Evolutionary conservation across 2,113 vertebrate genomes (phyloP).

Genomic region (Datnioides undecimradiatus): DNA sequence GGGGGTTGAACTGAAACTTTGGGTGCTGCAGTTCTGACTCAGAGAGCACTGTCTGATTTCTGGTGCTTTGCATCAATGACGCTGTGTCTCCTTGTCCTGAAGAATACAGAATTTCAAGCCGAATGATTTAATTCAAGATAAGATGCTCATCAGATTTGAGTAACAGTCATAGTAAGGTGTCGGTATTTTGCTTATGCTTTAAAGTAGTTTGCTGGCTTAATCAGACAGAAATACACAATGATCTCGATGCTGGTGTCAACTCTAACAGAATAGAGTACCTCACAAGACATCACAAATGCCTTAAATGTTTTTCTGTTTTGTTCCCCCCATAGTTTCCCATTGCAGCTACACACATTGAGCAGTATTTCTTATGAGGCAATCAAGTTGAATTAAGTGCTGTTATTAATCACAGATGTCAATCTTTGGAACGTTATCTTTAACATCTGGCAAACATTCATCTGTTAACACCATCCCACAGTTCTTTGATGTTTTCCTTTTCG

Average conservation of each 20-base stretch:
- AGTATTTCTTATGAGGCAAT: background rate
- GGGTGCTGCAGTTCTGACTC: background rate
- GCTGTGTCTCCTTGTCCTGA: background rate
- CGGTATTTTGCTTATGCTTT: too few species aligned
- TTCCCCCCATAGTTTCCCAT: background rate
- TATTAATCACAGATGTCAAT: slow-evolving; percentile 58
- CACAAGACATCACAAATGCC: background rate
- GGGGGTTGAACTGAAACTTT: background rate
- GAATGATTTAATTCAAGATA: background rate
- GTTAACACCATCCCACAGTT: background rate
- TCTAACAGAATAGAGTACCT: too few species aligned
- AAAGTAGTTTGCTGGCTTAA: too few species aligned
- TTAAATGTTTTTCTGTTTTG: background rate
- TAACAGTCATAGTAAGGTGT: background rate
- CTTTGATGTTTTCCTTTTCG: slow-evolving; percentile 13
- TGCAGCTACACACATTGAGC: background rate
- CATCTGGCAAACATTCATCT: slow-evolving; percentile 64
- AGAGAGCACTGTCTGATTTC: background rate
- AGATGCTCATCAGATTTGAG: background rate
- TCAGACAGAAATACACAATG: background rate
- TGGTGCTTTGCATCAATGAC: background rate
- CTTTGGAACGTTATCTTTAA: background rate
- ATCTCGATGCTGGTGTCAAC: background rate
- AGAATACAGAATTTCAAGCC: background rate
- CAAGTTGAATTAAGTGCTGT: background rate